Evolutionary conservation across 2,888 invertebrate genomes (phyloP).

Genomic region (Melanostoma scalare): DNA sequence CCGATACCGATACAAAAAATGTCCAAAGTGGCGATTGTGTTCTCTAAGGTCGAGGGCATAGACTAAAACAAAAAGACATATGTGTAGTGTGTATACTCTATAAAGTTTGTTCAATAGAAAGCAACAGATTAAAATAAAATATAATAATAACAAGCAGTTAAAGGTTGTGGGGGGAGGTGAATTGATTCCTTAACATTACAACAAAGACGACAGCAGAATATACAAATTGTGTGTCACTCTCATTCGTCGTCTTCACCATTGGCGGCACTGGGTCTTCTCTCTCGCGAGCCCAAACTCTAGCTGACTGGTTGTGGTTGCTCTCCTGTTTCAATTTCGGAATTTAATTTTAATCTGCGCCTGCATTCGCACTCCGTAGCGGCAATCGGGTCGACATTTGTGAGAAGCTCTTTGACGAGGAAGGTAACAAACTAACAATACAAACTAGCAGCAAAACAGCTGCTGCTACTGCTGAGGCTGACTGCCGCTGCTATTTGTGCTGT

Average conservation of each 20-base stretch:
- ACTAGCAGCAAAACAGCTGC: constrained; percentile 23
- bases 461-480: constrained; percentile 5
- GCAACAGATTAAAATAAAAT: constrained; percentile 45
- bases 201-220: constrained; percentile 41
- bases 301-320: constrained; percentile 21
- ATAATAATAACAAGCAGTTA: constrained; percentile 10
- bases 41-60: constrained; percentile 44
- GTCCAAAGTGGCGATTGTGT: too few species aligned
- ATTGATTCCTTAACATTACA: constrained; percentile 27
- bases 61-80: background rate
- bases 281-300: constrained; percentile 62
- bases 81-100: background rate
- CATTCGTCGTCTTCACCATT: constrained; percentile 21
- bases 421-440: constrained; percentile 49
- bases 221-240: constrained; percentile 61
- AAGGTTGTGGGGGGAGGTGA: constrained; percentile 17
- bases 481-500: constrained; percentile 19
- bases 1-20: too few species aligned
- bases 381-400: constrained; percentile 63
- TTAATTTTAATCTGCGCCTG: constrained; percentile 70
- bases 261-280: constrained; percentile 44
- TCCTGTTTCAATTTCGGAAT: constrained; percentile 68
- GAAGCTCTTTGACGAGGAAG: constrained; percentile 60
- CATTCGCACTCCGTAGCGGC: constrained; percentile 58
- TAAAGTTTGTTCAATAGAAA: constrained; percentile 38